These are phyloP conservation scores for Agelastica alni DNA, from an alignment of 2,888 invertebrate genomes.

Conservation along the genomic window DNA sequence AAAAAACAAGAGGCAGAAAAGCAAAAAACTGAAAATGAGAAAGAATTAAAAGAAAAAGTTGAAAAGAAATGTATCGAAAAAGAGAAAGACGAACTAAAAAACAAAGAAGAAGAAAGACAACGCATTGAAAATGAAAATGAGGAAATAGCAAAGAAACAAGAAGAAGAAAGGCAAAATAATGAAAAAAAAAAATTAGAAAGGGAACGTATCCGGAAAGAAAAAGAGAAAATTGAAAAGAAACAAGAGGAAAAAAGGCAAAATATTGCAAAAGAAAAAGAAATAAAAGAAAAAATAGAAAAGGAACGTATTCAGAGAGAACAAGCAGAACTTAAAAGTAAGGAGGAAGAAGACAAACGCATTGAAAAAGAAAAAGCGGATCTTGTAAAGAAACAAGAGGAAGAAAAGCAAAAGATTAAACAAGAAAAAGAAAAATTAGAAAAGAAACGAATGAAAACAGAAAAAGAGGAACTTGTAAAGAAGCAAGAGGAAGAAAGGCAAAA, in stretches of 20 bases:
- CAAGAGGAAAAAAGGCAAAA: constrained; percentile 21
- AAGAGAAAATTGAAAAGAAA: constrained; percentile 29
- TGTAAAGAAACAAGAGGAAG: background rate
- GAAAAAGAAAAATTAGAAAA: constrained; percentile 3
- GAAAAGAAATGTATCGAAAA: background rate
- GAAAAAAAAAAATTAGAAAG: constrained; percentile 17
- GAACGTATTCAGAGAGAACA: constrained; percentile 19
- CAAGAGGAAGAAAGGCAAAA: constrained; percentile 17
- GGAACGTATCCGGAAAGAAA: no score
- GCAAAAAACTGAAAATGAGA: constrained; percentile 15
- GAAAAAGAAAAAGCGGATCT: constrained; percentile 15
- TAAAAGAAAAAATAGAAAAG: constrained; percentile 12
- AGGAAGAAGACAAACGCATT: constrained; percentile 21
- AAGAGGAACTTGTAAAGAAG: constrained; percentile 21
- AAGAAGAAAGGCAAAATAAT: constrained; percentile 32
- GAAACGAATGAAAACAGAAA: constrained; percentile 16
- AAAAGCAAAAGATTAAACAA: constrained; percentile 9
- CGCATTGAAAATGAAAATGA: constrained; percentile 3
- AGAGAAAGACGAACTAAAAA: constrained; percentile 8
- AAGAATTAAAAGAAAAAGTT: constrained; percentile 7
- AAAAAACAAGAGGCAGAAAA: constrained; percentile 8
- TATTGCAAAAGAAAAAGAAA: constrained; percentile 26
- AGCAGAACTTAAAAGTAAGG: constrained; percentile 8
- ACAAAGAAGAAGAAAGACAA: constrained; percentile 15
- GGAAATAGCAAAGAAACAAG: constrained; percentile 32